Evolutionary conservation across 2,113 vertebrate species (phyloP), one percentile per base, ranked within the genome.

Genomic region (Cygnus buccinator): DNA sequence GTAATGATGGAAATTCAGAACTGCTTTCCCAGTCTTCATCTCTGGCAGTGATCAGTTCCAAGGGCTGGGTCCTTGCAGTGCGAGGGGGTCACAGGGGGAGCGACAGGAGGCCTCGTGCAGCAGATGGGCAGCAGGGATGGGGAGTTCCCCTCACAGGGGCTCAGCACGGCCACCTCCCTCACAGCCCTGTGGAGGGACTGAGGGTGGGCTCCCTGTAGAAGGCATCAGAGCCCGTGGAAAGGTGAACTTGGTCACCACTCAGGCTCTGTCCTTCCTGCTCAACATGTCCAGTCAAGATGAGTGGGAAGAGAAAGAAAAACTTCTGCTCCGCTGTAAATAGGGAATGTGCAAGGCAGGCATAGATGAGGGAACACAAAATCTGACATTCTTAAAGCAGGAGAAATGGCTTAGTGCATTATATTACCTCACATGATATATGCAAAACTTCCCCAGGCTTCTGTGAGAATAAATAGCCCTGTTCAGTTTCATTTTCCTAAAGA

Each of bases 41-140:
- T 22, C 4, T 20, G 12, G 21, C 18, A 22, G 37, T 8, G n/a
- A 2, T 21, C 6, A 31, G 9, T 9, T 23, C 10, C 3, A n/a
- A 31, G 29, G 39, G 13, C 55, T 78, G 59, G 23, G 52, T 50
- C 23, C 50, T 50, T 25, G 11, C 50, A 25, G 50, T 13, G 22
- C 26, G 26, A 7, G 25, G 3, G 59, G 11, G 21, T 78, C 37
- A 4, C 9, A 13, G 18, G 0, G 13, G 22, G 46, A 52, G 73
- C 65, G 17, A 29, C 19, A 58, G 73, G 33, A 65, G 29, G 39
- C 6, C 33, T 41, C 19, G 2, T 18, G 41, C 23, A 87, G 25
- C 67, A 22, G 25, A 15, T 22, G 28, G 9, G 23, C 39, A 22
- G 29, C 25, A 21, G 14, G 9, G 22, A 81, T 3, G 11, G 3